phyloP scores from a whole-genome alignment of 2,797 vertebrate genomes.

The Xenentodon cancila region DNA sequence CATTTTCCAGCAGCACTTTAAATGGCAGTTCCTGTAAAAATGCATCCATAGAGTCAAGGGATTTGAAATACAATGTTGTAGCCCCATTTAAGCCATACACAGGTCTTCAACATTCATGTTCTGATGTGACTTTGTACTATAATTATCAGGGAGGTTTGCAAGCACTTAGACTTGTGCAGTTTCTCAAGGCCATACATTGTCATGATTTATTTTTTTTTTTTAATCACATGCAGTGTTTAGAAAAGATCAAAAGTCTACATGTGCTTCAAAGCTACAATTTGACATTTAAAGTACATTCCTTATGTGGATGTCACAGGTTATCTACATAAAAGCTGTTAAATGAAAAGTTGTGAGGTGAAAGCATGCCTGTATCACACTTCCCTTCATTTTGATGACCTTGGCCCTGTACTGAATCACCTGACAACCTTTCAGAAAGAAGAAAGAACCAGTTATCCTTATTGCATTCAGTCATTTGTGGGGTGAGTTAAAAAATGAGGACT shows the following conservation, averaged over 20 bases:
- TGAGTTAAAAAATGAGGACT: slow-evolving; percentile 17
- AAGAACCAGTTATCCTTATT: slow-evolving; percentile 20
- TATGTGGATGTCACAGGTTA: slow-evolving; percentile 19
- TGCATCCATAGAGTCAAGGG: slow-evolving; percentile 40
- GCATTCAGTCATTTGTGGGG: slow-evolving; percentile 21
- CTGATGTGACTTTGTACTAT: slow-evolving; percentile 30
- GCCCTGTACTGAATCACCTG: slow-evolving; percentile 10
- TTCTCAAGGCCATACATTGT: slow-evolving; percentile 15
- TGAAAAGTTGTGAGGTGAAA: neutral
- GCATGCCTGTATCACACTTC: no score
- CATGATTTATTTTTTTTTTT: no score
- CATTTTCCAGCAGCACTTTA: slow-evolving; percentile 57
- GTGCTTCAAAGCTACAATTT: slow-evolving; percentile 13
- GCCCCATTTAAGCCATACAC: slow-evolving; percentile 36
- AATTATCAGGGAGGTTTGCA: slow-evolving; percentile 30
- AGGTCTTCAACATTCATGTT: slow-evolving; percentile 44
- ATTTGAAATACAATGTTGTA: slow-evolving; percentile 51
- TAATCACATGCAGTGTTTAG: slow-evolving; percentile 17
- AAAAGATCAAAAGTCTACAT: slow-evolving; percentile 2
- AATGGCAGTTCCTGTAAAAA: slow-evolving; percentile 58
- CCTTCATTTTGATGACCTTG: no score
- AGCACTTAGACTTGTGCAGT: slow-evolving; percentile 14
- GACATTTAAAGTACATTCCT: slow-evolving; percentile 4
- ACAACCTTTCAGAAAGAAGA: slow-evolving; percentile 7
- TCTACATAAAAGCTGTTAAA: slow-evolving; percentile 5